phyloP scores from a whole-genome alignment of 2,888 invertebrate genomes.

The Drosophila borborema region DNA sequence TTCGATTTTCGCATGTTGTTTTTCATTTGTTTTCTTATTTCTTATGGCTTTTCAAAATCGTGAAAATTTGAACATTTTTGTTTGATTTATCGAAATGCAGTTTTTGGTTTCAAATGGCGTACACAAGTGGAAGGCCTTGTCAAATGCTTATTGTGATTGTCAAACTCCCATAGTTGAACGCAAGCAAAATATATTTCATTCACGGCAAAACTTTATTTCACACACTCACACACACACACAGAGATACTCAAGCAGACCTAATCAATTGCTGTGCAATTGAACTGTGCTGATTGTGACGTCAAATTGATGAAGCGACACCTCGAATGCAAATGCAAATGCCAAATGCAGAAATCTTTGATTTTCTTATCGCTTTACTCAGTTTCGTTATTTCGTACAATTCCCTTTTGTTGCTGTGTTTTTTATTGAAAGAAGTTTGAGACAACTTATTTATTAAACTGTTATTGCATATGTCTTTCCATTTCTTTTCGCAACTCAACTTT shows the following conservation, averaged over 20 bases:
- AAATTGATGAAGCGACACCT: slow-evolving; percentile 18
- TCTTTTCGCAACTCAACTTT: slow-evolving; percentile 66
- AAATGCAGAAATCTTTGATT: slow-evolving; percentile 44
- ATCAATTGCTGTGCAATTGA: slow-evolving; percentile 56
- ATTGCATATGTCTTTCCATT: slow-evolving; percentile 74
- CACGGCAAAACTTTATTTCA: slow-evolving; percentile 37
- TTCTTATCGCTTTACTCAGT: slow-evolving; percentile 61
- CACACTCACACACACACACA: slow-evolving; percentile 12
- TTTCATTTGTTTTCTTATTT: slow-evolving; percentile 1
- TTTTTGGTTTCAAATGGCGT: slow-evolving; percentile 3
- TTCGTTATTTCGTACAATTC: slow-evolving; percentile 55
- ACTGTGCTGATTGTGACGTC: slow-evolving; percentile 47
- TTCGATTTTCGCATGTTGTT: slow-evolving; percentile 55
- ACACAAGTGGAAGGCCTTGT: slow-evolving; percentile 34
- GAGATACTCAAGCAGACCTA: slow-evolving; percentile 19
- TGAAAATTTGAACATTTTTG: slow-evolving; percentile 25
- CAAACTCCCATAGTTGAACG: slow-evolving; percentile 38
- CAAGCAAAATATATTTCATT: slow-evolving; percentile 50
- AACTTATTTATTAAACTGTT: slow-evolving; percentile 54
- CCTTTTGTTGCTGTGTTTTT: slow-evolving; percentile 65
- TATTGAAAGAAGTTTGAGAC: slow-evolving; percentile 24
- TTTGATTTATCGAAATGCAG: slow-evolving; percentile 5
- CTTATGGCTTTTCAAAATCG: slow-evolving; percentile 35
- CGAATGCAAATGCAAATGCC: slow-evolving; percentile 40
- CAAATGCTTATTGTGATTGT: slow-evolving; percentile 75